Evolutionary conservation across 2,113 vertebrate genomes (phyloP), one percentile per base, ranked within the genome.

Genomic region (Dryoscopus gambensis): DNA sequence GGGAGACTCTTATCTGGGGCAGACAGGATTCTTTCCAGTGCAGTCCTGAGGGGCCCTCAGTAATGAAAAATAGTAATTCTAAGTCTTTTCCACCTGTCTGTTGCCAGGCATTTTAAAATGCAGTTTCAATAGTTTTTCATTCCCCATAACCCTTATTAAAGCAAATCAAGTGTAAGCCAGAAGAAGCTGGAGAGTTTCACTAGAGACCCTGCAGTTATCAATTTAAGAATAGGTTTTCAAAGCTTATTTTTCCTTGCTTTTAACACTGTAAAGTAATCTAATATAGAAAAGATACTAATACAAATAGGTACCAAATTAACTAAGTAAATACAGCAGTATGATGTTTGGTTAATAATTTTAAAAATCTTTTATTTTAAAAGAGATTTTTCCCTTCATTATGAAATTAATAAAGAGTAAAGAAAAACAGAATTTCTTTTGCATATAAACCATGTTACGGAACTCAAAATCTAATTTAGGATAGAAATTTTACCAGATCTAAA

Each of bases 61-160:
- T 92, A 97, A 97, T 96, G 96, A 95, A 97, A 98, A 98, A 93
- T 60, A 97, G 84, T 93, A 93, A 96, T 97, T 97, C 69, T 40
- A 94, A 97, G 93, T 92, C 69, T 55, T 95, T 97, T 93, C 88
- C 87, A 96, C 93, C 89, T 97, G 91, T 94, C 90, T 96, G 80
- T 95, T 98, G 82, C 94, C 87, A 98, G 78, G 89, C 78, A 95
- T 85, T 87, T 96, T 84, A 94, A 97, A 97, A 97, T 82, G 80
- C 79, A 90, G 60, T 90, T 92, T 94, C 92, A 97, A 79, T 85
- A 73, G 85, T 91, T 94, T 95, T 94, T 93, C 77, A 92, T 96
- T 97, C 88, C 74, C 87, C 62, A 75, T 87, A 97, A 95, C 75
- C 88, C 49, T 87, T 96, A 93, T 96, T 96, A 97, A 97, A 96